These are phyloP conservation scores for Aspidoscelis tigris DNA, from an alignment of 2,113 vertebrate species.

Conservation along the genomic window DNA sequence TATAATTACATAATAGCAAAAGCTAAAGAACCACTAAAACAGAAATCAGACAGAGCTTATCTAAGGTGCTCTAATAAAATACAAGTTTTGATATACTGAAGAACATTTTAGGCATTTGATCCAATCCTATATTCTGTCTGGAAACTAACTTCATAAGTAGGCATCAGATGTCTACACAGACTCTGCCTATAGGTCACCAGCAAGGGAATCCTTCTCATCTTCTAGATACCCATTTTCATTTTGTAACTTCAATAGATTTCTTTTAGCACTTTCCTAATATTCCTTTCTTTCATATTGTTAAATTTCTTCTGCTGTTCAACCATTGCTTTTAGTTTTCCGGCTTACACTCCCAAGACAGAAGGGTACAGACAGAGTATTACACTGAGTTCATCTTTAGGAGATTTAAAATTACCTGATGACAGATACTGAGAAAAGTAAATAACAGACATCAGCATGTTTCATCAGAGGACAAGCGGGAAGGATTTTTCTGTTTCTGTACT, in stretches of 20 bases:
- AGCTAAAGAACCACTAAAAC: too few species aligned
- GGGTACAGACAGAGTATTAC: neutral
- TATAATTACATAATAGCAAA: too few species aligned
- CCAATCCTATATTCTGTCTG: too few species aligned
- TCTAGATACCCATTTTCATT: neutral
- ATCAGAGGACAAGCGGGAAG: neutral
- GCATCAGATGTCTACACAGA: neutral
- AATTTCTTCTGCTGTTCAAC: neutral
- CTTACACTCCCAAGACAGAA: neutral
- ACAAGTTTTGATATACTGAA: too few species aligned
- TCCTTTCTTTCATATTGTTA: neutral
- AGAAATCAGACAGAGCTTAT: too few species aligned
- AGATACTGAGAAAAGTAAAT: constrained; percentile 37
- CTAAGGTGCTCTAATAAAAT: too few species aligned
- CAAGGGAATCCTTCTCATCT: neutral
- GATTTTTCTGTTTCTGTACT: neutral
- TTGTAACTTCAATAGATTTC: neutral
- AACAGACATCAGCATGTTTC: neutral
- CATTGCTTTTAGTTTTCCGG: neutral
- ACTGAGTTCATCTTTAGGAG: neutral
- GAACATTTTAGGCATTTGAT: too few species aligned
- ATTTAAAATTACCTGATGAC: constrained; percentile 28
- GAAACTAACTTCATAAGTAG: too few species aligned
- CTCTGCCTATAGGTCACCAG: neutral
- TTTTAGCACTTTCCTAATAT: too few species aligned